Conservation (phyloP, 2,113 vertebrate species). For the Pygoscelis antarcticus region DNA sequence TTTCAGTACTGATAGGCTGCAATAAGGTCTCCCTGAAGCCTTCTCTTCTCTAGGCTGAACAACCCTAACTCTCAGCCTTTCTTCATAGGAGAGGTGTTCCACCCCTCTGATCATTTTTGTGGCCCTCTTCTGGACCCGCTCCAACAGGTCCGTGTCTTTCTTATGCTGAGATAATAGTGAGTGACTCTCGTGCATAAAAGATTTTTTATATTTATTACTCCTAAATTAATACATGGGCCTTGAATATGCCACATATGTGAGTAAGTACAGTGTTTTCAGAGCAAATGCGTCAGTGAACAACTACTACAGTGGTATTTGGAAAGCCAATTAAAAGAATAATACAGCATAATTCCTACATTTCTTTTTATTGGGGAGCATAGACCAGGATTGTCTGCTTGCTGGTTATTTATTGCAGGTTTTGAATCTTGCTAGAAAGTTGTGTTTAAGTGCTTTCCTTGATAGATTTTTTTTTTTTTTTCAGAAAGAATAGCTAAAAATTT, state of each 20-base stretch:
- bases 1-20: too few species aligned
- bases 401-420: neutral
- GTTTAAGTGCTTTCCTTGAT: neutral
- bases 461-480: neutral
- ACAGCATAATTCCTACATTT: neutral
- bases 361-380: neutral
- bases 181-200: neutral
- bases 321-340: neutral
- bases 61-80: too few species aligned
- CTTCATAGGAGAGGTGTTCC: too few species aligned
- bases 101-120: too few species aligned
- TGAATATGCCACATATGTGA: neutral
- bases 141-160: too few species aligned
- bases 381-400: neutral
- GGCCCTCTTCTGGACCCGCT: too few species aligned
- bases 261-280: neutral
- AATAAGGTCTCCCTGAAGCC: too few species aligned
- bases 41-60: too few species aligned
- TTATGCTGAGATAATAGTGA: neutral
- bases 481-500: neutral
- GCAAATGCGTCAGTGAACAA: neutral
- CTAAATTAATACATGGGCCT: neutral
- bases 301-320: neutral
- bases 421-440: neutral
- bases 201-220: neutral